Evolutionary conservation across 2,113 vertebrate species (phyloP).

Genomic region (Malaclemys terrapin): DNA sequence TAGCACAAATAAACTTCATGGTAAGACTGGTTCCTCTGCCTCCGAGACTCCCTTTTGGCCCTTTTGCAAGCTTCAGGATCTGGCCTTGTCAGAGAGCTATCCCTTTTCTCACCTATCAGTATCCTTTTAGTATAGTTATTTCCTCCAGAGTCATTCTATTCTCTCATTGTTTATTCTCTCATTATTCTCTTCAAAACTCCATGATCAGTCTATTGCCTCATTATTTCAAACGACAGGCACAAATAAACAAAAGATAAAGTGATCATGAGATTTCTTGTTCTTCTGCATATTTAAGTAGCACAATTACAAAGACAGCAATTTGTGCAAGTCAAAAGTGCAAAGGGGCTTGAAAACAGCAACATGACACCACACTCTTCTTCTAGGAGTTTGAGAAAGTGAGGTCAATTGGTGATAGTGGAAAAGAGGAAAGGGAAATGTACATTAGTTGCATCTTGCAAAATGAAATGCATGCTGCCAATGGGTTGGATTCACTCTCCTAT

Average conservation of each 20-base stretch:
- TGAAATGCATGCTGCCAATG: background rate
- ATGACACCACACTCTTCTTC: background rate
- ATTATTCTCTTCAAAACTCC: background rate
- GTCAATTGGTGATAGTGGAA: background rate
- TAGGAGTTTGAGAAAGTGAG: constrained; percentile 4
- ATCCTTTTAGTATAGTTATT: background rate
- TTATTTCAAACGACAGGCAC: background rate
- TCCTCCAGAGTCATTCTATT: background rate
- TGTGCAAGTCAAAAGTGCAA: background rate
- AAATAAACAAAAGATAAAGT: background rate
- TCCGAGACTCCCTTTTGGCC: background rate
- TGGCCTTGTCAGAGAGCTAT: background rate
- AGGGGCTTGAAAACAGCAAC: constrained; percentile 54
- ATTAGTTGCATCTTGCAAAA: fast-evolving
- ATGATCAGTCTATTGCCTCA: background rate
- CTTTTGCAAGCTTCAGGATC: background rate
- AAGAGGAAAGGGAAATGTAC: background rate
- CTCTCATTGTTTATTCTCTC: background rate
- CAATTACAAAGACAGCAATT: constrained; percentile 31
- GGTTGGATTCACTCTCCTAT: background rate
- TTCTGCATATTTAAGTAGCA: constrained; percentile 19
- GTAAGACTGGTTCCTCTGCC: background rate
- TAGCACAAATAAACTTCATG: background rate
- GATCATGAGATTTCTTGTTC: background rate
- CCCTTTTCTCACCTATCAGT: background rate